Evolutionary conservation across 2,888 invertebrate species (phyloP).

Genomic region (Acleris cristana): DNA sequence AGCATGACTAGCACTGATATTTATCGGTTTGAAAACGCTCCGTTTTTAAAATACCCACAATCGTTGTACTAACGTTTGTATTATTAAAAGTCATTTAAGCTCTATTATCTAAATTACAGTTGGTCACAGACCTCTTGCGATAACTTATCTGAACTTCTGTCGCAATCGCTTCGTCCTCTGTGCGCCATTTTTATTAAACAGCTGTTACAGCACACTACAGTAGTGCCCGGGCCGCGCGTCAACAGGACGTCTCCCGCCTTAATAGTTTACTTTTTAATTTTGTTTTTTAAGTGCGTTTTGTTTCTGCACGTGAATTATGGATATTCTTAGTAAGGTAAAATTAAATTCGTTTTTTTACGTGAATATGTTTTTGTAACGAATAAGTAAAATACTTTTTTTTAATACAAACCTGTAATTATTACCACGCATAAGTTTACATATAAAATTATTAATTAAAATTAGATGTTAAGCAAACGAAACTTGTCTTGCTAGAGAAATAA

Average conservation of each 20-base stretch:
- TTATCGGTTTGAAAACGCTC: too few relatives aligned
- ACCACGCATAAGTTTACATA: not conserved
- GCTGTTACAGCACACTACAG: constrained; percentile 14
- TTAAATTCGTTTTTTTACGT: constrained; percentile 25
- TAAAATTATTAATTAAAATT: too few relatives aligned
- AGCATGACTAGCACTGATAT: too few relatives aligned
- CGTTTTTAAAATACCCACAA: too few relatives aligned
- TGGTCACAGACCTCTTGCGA: constrained; percentile 31
- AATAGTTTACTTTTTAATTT: constrained; percentile 20
- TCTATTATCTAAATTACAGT: constrained; percentile 21
- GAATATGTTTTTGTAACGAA: constrained; percentile 30
- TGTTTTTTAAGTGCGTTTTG: constrained; percentile 35
- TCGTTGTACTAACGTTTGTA: not conserved
- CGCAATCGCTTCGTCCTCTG: constrained; percentile 37
- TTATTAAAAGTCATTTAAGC: constrained; percentile 5
- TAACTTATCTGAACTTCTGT: constrained; percentile 30
- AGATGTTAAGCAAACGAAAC: too few relatives aligned
- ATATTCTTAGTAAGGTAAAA: constrained; percentile 45
- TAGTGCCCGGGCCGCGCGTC: constrained; percentile 17
- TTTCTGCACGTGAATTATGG: constrained; percentile 39
- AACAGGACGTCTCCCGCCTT: constrained; percentile 38
- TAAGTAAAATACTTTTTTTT: not conserved
- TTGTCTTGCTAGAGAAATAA: too few relatives aligned
- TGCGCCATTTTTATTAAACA: constrained; percentile 25
- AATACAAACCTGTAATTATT: not conserved